Evolutionary conservation across 1,140 invertebrate species (phyloP), one percentile per base, ranked within the genome.

Genomic region (Drosophila kikkawai): DNA sequence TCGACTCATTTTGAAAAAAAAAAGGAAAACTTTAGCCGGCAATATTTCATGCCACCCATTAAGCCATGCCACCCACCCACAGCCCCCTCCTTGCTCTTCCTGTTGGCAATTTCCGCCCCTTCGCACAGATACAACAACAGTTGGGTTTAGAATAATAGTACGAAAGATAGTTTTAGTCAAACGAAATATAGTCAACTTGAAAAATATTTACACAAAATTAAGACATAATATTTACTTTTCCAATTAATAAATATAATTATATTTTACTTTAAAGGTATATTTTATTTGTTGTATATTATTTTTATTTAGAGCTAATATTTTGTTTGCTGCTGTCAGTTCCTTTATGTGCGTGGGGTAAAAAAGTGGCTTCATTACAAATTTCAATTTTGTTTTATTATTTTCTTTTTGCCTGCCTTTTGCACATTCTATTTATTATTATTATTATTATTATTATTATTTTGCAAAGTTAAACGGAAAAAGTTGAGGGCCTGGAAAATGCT

Each of bases 291-390:
- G 26, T 29, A 34, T 34, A 4, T 34, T 34, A 9, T 39, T 39
- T 36, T 8, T 19, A 5, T 19, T 53, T 19, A 11, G 7, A 22
- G 7, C 51, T 55, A 55, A 6, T n/a, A 55, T 9, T n/a, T 2
- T 55, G 34, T 0, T 22, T 7, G 0, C 2, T 4, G 9, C 19
- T 55, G 53, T 55, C 3, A 55, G 4, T 55, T 55, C 53, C 53
- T 11, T 55, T 55, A 55, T 56, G 42, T 73, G 55, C 48, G 57
- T 75, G 80, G 61, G 77, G 74, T 60, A 66, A 78, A 88, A 88
- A 90, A 90, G 79, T 85, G 79, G 86, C 86, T 90, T 91, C 79
- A 90, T 90, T 90, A 90, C 85, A 85, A 90, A 80, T 90, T 90
- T 88, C 85, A 90, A 90, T 90, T 90, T 90, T 85, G 81, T 85